Conservation (phyloP, 2,888 invertebrate species). For the Phlogophora meticulosa region DNA sequence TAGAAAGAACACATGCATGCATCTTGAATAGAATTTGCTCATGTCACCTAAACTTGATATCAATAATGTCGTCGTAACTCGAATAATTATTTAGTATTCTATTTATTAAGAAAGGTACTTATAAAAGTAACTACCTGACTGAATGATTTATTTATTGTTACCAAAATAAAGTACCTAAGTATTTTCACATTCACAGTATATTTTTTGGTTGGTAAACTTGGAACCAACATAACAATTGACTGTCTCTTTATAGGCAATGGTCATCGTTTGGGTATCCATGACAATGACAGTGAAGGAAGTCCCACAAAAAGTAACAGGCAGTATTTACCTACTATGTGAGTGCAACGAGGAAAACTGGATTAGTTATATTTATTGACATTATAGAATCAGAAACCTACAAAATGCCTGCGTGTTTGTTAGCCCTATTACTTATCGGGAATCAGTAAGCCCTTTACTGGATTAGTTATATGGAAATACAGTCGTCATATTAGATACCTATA, state of each 20-base stretch:
- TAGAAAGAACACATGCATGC: conserved; percentile 1
- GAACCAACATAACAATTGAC: background rate
- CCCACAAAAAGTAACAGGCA: conserved; percentile 30
- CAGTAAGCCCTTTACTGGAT: conserved; percentile 75
- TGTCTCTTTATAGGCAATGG: background rate
- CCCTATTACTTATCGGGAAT: conserved; percentile 49
- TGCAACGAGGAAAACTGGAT: conserved; percentile 49
- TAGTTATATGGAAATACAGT: conserved; percentile 49
- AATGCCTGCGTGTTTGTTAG: conserved; percentile 53
- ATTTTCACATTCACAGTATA: background rate
- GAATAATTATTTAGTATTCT: background rate
- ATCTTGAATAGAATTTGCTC: background rate
- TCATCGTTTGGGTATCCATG: background rate
- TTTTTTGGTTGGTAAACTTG: background rate
- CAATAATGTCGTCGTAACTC: background rate
- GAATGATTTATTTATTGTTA: background rate
- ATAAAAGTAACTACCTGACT: background rate
- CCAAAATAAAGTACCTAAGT: no score
- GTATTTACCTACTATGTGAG: background rate
- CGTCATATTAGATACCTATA: background rate
- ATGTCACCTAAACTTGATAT: background rate
- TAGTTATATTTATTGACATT: conserved; percentile 44
- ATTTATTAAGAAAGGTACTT: background rate
- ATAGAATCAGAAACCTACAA: conserved; percentile 63
- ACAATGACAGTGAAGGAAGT: conserved; percentile 40